A percentile compares a stretch with the other conserved stretches of the same genome.
These are phyloP conservation scores for Antrozous pallidus DNA, from an alignment of 2,797 vertebrate species.

Conservation along the genomic window DNA sequence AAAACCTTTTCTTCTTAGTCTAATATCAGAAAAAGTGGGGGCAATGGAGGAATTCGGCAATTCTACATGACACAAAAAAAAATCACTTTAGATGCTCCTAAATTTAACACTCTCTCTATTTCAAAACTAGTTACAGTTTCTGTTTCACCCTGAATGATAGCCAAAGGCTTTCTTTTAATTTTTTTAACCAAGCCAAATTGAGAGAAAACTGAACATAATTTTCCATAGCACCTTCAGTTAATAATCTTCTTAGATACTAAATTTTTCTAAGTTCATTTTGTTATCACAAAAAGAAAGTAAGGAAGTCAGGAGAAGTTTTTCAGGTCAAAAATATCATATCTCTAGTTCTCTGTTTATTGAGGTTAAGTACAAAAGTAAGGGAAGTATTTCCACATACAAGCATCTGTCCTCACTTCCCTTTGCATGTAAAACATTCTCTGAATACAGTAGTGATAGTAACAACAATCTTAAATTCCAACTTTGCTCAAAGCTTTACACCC, in stretches of 20 bases:
- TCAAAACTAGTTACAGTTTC: not conserved
- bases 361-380: not conserved
- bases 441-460: not conserved
- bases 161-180: not conserved
- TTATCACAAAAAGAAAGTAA: conserved; percentile 6
- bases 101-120: not conserved
- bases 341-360: not conserved
- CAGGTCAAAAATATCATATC: not conserved
- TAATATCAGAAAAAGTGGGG: not conserved
- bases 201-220: conserved; percentile 19
- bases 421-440: not conserved
- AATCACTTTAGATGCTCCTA: not conserved
- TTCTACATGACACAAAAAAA: not conserved
- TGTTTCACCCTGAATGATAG: not conserved
- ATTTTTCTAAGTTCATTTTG: not conserved
- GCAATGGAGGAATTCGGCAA: not conserved
- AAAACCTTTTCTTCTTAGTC: not conserved
- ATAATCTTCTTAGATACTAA: not conserved
- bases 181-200: not conserved
- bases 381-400: not conserved
- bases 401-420: not conserved
- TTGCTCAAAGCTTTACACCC: not conserved
- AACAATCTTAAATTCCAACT: not conserved
- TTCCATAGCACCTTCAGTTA: not conserved
- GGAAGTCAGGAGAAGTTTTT: not conserved